Percentiles rank a stretch among this genome's conserved stretches.
phyloP scores from a whole-genome alignment of 2,888 invertebrate genomes.

The Leptarthrus brevirostris region DNA sequence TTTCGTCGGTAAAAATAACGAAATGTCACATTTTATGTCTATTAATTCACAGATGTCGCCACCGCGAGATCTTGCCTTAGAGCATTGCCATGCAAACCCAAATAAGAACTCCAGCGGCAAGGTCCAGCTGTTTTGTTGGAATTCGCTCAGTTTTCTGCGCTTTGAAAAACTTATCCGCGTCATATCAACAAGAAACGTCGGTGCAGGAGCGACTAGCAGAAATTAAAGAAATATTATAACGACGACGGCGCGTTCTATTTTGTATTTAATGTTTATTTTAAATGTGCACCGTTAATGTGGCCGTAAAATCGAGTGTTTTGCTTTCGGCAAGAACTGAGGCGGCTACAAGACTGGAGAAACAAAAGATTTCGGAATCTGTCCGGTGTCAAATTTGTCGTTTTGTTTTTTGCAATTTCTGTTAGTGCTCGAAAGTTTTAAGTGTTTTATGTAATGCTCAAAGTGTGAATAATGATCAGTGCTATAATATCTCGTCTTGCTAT shows the following conservation, averaged over 20 bases:
- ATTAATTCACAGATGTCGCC: too few relatives aligned
- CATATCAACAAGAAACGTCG: background rate
- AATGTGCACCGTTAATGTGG: too few relatives aligned
- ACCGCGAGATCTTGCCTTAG: too few relatives aligned
- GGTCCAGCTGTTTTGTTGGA: background rate
- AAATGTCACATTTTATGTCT: too few relatives aligned
- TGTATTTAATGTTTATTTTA: background rate
- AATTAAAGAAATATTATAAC: background rate
- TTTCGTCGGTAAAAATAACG: too few relatives aligned
- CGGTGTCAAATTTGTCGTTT: background rate
- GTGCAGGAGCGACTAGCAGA: background rate
- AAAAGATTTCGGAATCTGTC: background rate
- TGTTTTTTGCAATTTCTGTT: background rate
- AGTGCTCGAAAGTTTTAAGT: background rate
- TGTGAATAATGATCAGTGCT: constrained; percentile 62
- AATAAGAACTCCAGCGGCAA: too few relatives aligned
- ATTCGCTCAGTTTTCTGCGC: background rate
- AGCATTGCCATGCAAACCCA: too few relatives aligned
- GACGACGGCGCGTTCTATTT: background rate
- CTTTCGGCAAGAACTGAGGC: background rate
- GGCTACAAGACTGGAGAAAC: background rate
- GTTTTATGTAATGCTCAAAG: constrained; percentile 34
- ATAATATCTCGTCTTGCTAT: constrained; percentile 64
- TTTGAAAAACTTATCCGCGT: background rate
- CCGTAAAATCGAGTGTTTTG: too few relatives aligned